phyloP scores from a whole-genome alignment of 1,140 invertebrate genomes.

The Dryas iulia region DNA sequence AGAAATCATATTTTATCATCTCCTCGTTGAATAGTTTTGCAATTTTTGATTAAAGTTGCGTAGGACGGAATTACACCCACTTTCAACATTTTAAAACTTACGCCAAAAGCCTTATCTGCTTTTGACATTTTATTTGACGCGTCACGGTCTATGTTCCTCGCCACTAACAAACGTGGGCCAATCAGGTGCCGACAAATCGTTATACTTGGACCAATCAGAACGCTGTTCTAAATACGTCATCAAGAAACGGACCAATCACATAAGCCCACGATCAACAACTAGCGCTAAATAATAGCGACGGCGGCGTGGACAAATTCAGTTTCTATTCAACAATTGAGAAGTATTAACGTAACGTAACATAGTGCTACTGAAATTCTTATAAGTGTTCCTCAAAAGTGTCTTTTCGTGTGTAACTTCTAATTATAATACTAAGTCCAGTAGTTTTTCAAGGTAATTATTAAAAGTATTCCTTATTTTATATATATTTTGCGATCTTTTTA shows the following conservation, averaged over 20 bases:
- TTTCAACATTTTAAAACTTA: conserved; percentile 48
- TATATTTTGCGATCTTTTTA: background rate
- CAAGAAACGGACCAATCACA: conserved; percentile 51
- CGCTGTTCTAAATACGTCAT: conserved; percentile 50
- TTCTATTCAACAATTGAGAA: conserved; percentile 61
- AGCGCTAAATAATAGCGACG: conserved; percentile 76
- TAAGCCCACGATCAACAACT: conserved; percentile 67
- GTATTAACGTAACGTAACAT: conserved; percentile 25
- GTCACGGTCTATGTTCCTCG: conserved; percentile 26
- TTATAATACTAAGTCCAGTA: conserved; percentile 20
- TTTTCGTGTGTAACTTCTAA: conserved; percentile 35
- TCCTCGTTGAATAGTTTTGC: background rate
- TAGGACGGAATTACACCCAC: conserved; percentile 20
- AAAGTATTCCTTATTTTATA: background rate
- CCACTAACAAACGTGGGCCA: conserved; percentile 75
- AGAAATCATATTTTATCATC: background rate
- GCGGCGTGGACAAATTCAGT: conserved; percentile 69
- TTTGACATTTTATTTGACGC: conserved; percentile 27
- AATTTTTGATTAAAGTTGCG: conserved; percentile 8
- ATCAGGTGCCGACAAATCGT: conserved; percentile 61
- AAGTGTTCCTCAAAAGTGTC: conserved; percentile 39
- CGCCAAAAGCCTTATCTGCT: conserved; percentile 42
- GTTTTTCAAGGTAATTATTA: conserved; percentile 14
- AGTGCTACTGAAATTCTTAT: conserved; percentile 37
- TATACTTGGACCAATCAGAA: conserved; percentile 58